Conservation (phyloP, 1,140 invertebrate species). For the Adoxophyes honmai region DNA sequence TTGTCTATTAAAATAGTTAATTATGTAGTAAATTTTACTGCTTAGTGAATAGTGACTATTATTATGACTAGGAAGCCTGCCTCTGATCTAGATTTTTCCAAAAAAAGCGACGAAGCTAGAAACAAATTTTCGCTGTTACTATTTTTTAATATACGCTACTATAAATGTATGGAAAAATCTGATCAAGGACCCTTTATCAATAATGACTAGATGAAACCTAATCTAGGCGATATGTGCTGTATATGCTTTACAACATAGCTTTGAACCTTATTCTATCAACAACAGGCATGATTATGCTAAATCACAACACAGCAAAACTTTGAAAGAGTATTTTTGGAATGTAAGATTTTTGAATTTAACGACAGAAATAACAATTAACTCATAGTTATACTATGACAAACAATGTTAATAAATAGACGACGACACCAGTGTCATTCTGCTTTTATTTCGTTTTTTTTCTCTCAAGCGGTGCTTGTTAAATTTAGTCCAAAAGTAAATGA, state of each 20-base stretch:
- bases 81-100: neutral
- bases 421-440: no score
- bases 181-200: constrained; percentile 11
- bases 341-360: constrained; percentile 9
- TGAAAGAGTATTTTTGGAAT: constrained; percentile 22
- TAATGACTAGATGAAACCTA: constrained; percentile 35
- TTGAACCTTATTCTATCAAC: constrained; percentile 24
- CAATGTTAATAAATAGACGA: no score
- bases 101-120: neutral
- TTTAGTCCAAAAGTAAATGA: no score
- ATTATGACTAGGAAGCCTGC: neutral
- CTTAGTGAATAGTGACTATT: constrained; percentile 10
- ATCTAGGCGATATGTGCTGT: constrained; percentile 38
- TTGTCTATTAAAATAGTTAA: constrained; percentile 23
- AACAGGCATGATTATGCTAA: constrained; percentile 29
- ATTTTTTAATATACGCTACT: neutral
- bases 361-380: no score
- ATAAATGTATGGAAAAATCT: neutral
- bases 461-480: no score
- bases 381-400: no score
- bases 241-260: constrained; percentile 35
- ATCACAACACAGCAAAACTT: constrained; percentile 40
- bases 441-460: no score
- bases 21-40: neutral
- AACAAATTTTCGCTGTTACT: neutral